A percentile compares a stretch with the other conserved stretches of the same genome.
Evolutionary conservation across 2,113 vertebrate genomes (phyloP).

Genomic region (Aramus guarauna): DNA sequence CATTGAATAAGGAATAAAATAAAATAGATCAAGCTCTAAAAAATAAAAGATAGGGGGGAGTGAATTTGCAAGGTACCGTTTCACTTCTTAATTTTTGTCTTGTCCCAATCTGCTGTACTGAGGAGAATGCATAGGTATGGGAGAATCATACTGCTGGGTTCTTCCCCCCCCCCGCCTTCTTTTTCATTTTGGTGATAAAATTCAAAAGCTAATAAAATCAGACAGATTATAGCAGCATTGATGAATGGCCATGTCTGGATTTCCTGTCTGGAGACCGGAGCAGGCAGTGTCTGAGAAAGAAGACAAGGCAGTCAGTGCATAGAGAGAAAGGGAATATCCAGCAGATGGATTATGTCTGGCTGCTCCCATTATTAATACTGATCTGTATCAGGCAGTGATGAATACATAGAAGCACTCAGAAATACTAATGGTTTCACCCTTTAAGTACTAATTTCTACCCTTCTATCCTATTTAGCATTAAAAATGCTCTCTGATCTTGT

Average conservation of each 20-base stretch:
- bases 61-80: neutral
- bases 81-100: conserved; percentile 10
- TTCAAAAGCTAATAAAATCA: conserved; percentile 78
- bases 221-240: conserved; percentile 74
- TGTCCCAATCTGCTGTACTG: neutral
- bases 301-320: conserved; percentile 54
- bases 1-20: neutral
- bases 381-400: conserved; percentile 71
- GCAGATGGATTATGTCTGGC: conserved; percentile 74
- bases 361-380: conserved; percentile 72
- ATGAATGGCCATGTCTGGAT: conserved; percentile 77
- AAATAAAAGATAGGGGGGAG: neutral
- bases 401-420: conserved; percentile 65
- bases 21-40: neutral
- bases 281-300: conserved; percentile 65
- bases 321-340: conserved; percentile 62
- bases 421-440: conserved; percentile 70
- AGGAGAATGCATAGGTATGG: neutral
- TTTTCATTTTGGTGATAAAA: conserved; percentile 70
- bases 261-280: conserved; percentile 73
- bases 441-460: conserved; percentile 67
- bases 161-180: neutral
- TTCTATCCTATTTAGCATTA: conserved; percentile 64
- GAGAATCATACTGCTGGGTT: neutral
- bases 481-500: conserved; percentile 66